Percentiles rank a stretch among this genome's conserved stretches.
Conservation (phyloP, 2,797 vertebrate species). For the Gallinago stenura region DNA sequence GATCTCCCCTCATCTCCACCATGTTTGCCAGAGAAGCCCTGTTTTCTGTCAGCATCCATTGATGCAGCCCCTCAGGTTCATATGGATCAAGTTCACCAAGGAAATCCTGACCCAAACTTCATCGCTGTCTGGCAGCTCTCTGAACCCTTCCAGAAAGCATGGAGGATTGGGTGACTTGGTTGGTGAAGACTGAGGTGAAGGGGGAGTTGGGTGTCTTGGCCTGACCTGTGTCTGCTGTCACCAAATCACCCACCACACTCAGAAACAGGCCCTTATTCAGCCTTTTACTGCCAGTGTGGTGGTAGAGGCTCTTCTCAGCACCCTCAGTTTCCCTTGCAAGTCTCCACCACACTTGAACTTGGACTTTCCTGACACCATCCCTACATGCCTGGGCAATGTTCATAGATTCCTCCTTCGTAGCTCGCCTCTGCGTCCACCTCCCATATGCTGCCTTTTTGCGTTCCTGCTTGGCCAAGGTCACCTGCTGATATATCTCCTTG, state of each 20-base stretch:
- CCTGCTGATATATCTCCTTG: background rate
- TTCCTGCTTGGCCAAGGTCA: background rate
- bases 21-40: background rate
- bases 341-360: background rate
- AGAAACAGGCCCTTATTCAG: background rate
- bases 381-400: background rate
- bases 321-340: rapidly evolving
- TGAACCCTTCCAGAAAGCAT: background rate
- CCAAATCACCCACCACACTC: background rate
- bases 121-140: background rate
- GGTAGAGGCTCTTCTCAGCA: background rate
- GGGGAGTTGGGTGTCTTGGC: background rate
- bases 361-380: background rate
- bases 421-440: background rate
- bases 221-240: background rate
- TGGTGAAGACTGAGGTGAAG: background rate
- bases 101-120: background rate
- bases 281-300: too few species aligned
- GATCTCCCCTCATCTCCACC: background rate
- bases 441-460: background rate
- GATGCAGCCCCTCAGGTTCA: background rate
- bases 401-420: background rate
- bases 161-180: background rate
- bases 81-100: background rate
- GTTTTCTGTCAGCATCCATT: background rate